These are phyloP conservation scores for Melanostoma mellinum DNA, from an alignment of 2,888 invertebrate genomes.

Conservation along the genomic window DNA sequence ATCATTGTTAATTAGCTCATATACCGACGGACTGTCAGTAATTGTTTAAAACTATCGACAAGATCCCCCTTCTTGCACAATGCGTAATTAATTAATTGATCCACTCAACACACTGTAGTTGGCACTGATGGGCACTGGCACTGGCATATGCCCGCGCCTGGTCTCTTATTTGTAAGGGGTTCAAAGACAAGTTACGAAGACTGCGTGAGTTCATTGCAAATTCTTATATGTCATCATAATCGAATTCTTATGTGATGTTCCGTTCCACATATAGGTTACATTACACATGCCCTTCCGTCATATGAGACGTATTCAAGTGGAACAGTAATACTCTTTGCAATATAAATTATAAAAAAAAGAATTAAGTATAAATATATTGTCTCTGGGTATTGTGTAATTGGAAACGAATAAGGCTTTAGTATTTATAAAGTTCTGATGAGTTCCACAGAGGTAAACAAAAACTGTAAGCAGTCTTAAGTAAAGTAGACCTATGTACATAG, in stretches of 20 bases:
- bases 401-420: constrained; percentile 33
- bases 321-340: constrained; percentile 15
- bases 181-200: background rate
- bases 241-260: constrained; percentile 30
- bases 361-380: constrained; percentile 3
- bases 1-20: constrained; percentile 66
- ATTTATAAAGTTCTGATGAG: constrained; percentile 4
- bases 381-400: constrained; percentile 45
- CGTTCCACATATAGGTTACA: background rate
- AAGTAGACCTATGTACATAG: too few species aligned
- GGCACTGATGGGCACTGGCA: constrained; percentile 8
- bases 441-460: background rate
- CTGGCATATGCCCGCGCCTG: background rate
- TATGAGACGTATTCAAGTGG: constrained; percentile 1
- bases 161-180: constrained; percentile 5
- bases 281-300: background rate
- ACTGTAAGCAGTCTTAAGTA: background rate
- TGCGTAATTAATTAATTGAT: constrained; percentile 68
- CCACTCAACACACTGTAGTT: constrained; percentile 41
- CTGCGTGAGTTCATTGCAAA: constrained; percentile 39
- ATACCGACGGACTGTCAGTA: constrained; percentile 49
- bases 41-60: constrained; percentile 62
- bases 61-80: constrained; percentile 43
- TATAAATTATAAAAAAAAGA: background rate
- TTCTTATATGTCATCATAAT: constrained; percentile 37